Percentiles rank a stretch among this genome's conserved stretches.
Evolutionary conservation across 2,113 vertebrate genomes (phyloP).

Genomic region (Takifugu bimaculatus): DNA sequence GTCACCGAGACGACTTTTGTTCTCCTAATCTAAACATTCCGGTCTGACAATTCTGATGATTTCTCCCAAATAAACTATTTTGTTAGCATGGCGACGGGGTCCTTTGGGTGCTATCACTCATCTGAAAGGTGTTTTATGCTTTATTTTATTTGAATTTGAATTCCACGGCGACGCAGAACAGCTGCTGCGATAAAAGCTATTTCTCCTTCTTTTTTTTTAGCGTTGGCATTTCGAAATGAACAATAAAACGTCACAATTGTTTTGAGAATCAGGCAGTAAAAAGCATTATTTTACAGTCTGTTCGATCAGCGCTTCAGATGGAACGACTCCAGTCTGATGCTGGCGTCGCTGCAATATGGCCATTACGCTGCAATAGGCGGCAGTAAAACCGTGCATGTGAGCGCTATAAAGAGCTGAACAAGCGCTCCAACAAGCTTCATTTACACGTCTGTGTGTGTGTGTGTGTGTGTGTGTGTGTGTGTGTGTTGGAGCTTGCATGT

Average conservation of each 20-base stretch:
- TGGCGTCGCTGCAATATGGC: conserved; percentile 7
- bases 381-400: conserved; percentile 26
- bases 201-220: background rate
- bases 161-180: background rate
- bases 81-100: no score
- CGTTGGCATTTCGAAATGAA: background rate
- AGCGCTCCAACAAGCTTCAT: conserved; percentile 15
- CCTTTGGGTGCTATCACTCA: no score
- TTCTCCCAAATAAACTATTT: no score
- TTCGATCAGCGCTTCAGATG: conserved; percentile 8
- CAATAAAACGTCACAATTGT: background rate
- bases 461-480: background rate
- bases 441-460: conserved; percentile 11
- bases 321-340: background rate
- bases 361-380: conserved; percentile 19
- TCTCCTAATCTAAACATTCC: no score
- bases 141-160: background rate
- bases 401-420: conserved; percentile 18
- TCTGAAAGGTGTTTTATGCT: no score
- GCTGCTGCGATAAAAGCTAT: background rate
- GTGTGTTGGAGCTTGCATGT: conserved; percentile 8
- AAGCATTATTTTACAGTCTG: background rate
- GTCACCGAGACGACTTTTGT: no score
- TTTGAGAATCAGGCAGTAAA: background rate
- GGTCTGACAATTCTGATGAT: no score